These are phyloP conservation scores for Hylyphantes graminicola DNA, from an alignment of 1,140 invertebrate species.

Conservation along the genomic window DNA sequence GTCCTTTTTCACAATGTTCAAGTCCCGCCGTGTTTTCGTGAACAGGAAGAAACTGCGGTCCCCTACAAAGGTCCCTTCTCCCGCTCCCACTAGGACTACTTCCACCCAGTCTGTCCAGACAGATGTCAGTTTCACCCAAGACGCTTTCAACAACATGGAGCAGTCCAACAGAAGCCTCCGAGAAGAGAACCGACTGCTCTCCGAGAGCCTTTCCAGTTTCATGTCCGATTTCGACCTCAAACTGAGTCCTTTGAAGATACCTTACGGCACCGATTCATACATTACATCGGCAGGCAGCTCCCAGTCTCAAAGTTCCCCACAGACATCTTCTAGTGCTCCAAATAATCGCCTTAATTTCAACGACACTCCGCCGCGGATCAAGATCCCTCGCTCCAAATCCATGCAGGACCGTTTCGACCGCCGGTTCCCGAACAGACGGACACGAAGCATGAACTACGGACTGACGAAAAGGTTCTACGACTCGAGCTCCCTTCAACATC, in stretches of 20 bases:
- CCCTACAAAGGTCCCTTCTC: not conserved
- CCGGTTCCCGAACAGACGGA: not conserved
- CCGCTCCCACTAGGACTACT: not conserved
- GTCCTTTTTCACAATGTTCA: slow-evolving; percentile 35
- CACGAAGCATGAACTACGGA: slow-evolving; percentile 1
- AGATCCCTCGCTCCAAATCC: slow-evolving; percentile 27
- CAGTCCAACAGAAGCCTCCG: not conserved
- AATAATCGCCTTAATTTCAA: not conserved
- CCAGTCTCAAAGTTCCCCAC: not conserved
- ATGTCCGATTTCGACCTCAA: slow-evolving; percentile 3
- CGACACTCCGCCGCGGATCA: not conserved
- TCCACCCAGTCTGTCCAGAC: slow-evolving; percentile 28
- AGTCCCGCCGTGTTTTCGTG: not conserved
- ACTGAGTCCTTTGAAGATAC: not conserved
- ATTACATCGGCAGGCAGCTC: not conserved
- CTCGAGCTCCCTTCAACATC: not conserved
- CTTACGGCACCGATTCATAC: not conserved
- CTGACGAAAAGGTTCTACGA: not conserved
- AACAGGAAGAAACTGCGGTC: not conserved
- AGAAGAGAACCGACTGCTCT: slow-evolving; percentile 29
- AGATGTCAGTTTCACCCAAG: slow-evolving; percentile 2
- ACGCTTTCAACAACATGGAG: not conserved
- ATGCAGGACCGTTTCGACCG: slow-evolving; percentile 16
- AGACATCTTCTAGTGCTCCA: not conserved
- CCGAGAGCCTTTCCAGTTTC: slow-evolving; percentile 33